Conservation (phyloP, 2,113 vertebrate species). For the Ranitomeya variabilis region DNA sequence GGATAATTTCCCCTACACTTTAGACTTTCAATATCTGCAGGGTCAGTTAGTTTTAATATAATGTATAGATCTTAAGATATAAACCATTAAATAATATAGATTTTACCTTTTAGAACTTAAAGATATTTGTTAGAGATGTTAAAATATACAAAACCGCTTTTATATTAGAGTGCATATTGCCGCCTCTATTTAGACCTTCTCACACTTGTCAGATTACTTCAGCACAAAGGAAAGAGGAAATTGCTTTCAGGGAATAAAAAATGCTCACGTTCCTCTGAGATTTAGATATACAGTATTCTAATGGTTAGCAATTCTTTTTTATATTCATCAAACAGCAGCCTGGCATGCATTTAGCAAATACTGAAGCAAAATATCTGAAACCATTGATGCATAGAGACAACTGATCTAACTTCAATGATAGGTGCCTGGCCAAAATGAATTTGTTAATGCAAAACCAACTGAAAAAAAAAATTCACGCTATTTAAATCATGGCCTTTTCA, state of each 20-base stretch:
- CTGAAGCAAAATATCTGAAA: constrained; percentile 35
- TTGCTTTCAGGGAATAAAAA: constrained; percentile 33
- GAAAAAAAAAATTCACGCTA: constrained; percentile 11
- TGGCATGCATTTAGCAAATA: constrained; percentile 37
- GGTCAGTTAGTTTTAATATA: not conserved
- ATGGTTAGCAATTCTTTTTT: constrained; percentile 26
- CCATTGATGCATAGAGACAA: constrained; percentile 25
- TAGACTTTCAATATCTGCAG: not conserved
- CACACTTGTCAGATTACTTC: constrained; percentile 30
- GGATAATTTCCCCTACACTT: no score
- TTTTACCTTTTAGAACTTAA: not conserved
- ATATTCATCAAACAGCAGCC: constrained; percentile 7
- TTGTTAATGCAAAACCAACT: constrained; percentile 16
- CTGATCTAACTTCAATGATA: constrained; percentile 8
- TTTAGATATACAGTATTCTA: constrained; percentile 9
- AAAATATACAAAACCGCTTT: not conserved
- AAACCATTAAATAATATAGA: not conserved
- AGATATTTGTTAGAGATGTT: not conserved
- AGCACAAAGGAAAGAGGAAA: constrained; percentile 2
- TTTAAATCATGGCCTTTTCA: constrained; percentile 17
- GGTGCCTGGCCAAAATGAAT: constrained; percentile 25
- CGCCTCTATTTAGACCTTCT: constrained; percentile 15
- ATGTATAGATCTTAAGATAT: not conserved
- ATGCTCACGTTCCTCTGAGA: constrained; percentile 4
- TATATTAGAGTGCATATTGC: constrained; percentile 17